Conservation (phyloP, 64 coral and sea anemone genomes). For the Stichodactyla mertensii region DNA sequence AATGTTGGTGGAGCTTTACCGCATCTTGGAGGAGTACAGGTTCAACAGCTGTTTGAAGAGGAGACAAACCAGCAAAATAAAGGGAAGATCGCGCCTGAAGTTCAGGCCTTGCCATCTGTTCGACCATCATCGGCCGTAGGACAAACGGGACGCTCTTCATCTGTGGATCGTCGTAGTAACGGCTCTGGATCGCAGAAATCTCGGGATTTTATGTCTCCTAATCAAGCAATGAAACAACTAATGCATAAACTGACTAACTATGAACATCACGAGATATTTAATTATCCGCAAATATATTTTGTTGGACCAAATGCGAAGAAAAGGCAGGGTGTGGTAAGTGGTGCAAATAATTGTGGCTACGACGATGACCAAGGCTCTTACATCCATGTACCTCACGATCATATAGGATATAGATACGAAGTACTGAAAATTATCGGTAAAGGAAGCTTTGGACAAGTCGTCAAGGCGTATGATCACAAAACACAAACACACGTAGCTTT, state of each 20-base stretch:
- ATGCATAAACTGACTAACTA: constrained; percentile 97
- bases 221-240: constrained; percentile 90
- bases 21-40: constrained; percentile 75
- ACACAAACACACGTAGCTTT: constrained; percentile 87
- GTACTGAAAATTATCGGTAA: constrained; percentile 98
- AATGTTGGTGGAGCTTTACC: constrained; percentile 55
- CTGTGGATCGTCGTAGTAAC: constrained; percentile 52
- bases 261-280: constrained; percentile 99
- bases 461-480: constrained; percentile 98
- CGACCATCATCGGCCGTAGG: constrained; percentile 38
- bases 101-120: constrained; percentile 80
- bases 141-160: constrained; percentile 54
- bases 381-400: constrained; percentile 98
- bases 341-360: constrained; percentile 94
- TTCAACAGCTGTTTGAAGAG: constrained; percentile 98
- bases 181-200: constrained; percentile 71
- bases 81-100: constrained; percentile 69
- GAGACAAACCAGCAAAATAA: constrained; percentile 91
- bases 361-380: constrained; percentile 99
- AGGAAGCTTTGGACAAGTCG: constrained; percentile 98
- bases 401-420: constrained; percentile 96
- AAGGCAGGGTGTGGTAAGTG: constrained; percentile 99
- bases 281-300: constrained; percentile 99
- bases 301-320: constrained; percentile 96
- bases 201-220: constrained; percentile 76